Conservation (phyloP, 2,888 invertebrate genomes). For the Esperia sulphurella region DNA sequence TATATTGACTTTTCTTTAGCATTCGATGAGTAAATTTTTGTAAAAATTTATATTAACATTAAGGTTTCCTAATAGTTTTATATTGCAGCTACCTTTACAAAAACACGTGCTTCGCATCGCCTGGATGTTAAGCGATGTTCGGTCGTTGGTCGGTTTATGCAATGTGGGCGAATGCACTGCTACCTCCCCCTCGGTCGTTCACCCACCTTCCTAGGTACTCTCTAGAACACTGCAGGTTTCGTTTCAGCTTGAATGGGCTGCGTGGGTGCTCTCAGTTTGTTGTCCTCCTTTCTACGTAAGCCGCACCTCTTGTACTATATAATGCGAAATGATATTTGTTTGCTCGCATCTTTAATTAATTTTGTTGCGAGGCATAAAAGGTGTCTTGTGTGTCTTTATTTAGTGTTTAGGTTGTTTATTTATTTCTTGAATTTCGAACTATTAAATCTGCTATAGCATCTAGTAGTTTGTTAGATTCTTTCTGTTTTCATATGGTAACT, state of each 20-base stretch:
- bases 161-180: constrained; percentile 47
- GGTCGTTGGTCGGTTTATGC: constrained; percentile 60
- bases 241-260: constrained; percentile 51
- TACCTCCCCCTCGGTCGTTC: constrained; percentile 53
- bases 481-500: no score
- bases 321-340: no score
- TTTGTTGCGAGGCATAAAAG: no score
- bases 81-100: constrained; percentile 16
- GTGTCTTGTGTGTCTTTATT: no score
- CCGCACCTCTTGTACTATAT: not conserved
- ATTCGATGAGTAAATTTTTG: not conserved
- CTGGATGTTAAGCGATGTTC: constrained; percentile 32
- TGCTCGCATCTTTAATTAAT: no score
- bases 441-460: no score
- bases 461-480: no score
- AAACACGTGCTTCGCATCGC: constrained; percentile 29
- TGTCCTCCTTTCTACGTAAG: constrained; percentile 22
- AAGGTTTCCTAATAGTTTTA: constrained; percentile 3
- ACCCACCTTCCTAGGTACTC: constrained; percentile 44
- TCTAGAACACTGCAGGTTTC: constrained; percentile 46
- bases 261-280: constrained; percentile 49
- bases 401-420: no score
- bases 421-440: no score
- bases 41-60: not conserved
- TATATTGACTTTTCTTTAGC: no score